These are phyloP conservation scores for Pristionchus fissidentatus DNA, from an alignment of 2,888 invertebrate genomes.

Conservation along the genomic window DNA sequence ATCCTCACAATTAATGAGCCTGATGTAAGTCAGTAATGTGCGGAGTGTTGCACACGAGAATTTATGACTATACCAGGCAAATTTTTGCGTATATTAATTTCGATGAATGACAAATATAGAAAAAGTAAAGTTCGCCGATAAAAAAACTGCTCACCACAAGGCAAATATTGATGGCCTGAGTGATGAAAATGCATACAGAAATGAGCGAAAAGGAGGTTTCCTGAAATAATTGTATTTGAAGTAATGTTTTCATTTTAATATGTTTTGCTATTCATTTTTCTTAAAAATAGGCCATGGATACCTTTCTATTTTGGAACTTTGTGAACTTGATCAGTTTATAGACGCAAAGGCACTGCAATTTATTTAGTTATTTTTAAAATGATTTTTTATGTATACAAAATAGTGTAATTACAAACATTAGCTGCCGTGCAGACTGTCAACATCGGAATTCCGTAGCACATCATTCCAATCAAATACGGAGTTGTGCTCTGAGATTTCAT, in stretches of 20 bases:
- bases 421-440: neutral
- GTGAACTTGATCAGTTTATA: slow-evolving; percentile 13
- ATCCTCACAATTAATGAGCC: neutral
- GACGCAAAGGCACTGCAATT: neutral
- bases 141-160: neutral
- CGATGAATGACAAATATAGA: no score
- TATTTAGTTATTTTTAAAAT: neutral
- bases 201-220: slow-evolving; percentile 23
- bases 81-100: no score
- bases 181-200: slow-evolving; percentile 9
- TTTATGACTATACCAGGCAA: no score
- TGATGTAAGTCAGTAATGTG: neutral
- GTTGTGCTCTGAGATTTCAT: neutral
- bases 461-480: slow-evolving; percentile 6
- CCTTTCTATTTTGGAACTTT: slow-evolving; percentile 13
- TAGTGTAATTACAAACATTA: neutral
- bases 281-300: no score
- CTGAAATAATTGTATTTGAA: neutral
- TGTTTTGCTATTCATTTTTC: no score
- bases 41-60: no score
- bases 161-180: slow-evolving; percentile 9
- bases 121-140: neutral
- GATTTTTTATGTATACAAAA: no score
- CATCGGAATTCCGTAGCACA: slow-evolving; percentile 26
- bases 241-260: neutral